Conservation (phyloP, 2,888 invertebrate genomes). For the Pseudanteris insignis region DNA sequence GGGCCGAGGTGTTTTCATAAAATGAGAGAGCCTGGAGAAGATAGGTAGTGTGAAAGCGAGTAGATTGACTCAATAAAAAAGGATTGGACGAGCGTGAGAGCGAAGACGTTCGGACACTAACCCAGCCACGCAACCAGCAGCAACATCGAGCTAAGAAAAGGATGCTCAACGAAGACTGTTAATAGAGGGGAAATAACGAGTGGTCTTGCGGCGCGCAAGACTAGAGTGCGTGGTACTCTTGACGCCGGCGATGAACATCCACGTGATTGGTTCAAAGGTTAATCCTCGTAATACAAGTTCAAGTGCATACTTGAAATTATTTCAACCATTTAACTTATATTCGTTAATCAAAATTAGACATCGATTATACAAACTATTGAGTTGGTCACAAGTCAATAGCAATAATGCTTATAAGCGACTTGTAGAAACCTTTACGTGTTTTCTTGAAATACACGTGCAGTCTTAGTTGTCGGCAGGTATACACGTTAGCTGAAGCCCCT, state of each 20-base stretch:
- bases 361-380: no score
- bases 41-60: slow-evolving; percentile 65
- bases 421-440: slow-evolving; percentile 7
- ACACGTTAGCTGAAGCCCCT: slow-evolving; percentile 22
- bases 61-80: slow-evolving; percentile 62
- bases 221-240: slow-evolving; percentile 19
- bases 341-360: no score
- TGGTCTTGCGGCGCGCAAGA: slow-evolving; percentile 13
- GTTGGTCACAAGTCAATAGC: no score
- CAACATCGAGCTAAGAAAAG: not conserved
- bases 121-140: not conserved
- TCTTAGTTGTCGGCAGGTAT: slow-evolving; percentile 28
- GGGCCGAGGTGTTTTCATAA: no score
- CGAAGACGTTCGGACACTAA: slow-evolving; percentile 38
- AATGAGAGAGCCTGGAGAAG: no score
- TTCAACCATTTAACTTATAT: no score
- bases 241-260: slow-evolving; percentile 26
- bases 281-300: slow-evolving; percentile 38
- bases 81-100: slow-evolving; percentile 65
- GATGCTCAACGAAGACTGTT: not conserved
- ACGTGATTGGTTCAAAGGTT: slow-evolving; percentile 37
- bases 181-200: no score
- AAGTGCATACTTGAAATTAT: slow-evolving; percentile 43
- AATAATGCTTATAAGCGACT: not conserved
- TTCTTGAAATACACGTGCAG: slow-evolving; percentile 16